These are phyloP conservation scores for Anableps anableps DNA, from an alignment of 2,797 vertebrate genomes.

Conservation along the genomic window DNA sequence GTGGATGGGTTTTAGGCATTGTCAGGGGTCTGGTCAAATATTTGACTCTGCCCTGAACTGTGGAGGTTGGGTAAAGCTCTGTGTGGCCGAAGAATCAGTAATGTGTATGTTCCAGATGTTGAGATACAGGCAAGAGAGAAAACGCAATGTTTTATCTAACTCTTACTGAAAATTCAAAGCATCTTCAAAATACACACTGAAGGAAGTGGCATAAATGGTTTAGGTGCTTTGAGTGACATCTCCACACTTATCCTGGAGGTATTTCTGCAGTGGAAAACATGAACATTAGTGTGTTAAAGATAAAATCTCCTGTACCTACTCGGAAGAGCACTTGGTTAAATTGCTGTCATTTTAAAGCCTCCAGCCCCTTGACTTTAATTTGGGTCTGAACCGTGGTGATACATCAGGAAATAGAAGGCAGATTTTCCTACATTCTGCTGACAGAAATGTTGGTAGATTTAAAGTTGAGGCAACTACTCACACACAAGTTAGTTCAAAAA, in stretches of 20 bases:
- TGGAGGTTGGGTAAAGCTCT: background rate
- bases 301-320: background rate
- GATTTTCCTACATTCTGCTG: background rate
- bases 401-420: background rate
- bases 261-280: background rate
- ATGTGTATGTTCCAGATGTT: background rate
- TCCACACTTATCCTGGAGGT: background rate
- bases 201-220: background rate
- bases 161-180: background rate
- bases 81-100: background rate
- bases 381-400: background rate
- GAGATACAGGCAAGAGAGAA: background rate
- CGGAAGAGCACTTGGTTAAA: background rate
- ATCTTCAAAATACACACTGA: background rate
- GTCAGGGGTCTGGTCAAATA: background rate
- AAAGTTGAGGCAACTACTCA: background rate
- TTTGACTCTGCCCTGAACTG: background rate
- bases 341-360: constrained; percentile 2
- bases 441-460: background rate
- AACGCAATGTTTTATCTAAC: background rate
- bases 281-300: background rate
- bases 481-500: background rate
- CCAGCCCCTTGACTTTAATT: background rate
- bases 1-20: background rate
- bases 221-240: background rate